Evolutionary conservation across 2,113 vertebrate species (phyloP).

Genomic region (Apistogramma diplotaenia): DNA sequence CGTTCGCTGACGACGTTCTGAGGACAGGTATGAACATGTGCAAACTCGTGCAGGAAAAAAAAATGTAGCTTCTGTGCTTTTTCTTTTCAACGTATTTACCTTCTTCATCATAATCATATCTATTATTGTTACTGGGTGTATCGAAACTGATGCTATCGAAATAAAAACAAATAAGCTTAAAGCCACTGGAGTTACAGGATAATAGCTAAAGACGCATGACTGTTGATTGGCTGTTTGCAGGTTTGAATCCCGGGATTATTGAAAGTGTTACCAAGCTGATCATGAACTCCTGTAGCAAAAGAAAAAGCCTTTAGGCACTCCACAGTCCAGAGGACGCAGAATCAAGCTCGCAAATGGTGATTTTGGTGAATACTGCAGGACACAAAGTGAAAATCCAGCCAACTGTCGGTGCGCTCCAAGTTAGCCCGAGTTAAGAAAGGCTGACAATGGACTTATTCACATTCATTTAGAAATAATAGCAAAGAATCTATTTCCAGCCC

Average conservation of each 20-base stretch:
- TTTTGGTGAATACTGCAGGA: too few species aligned
- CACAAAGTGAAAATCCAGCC: too few species aligned
- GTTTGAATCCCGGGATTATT: background rate
- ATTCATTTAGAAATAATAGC: background rate
- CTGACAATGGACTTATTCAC: background rate
- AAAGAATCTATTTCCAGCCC: background rate
- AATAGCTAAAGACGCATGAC: background rate
- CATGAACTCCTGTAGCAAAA: too few species aligned
- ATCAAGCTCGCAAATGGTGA: too few species aligned
- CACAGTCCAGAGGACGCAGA: too few species aligned
- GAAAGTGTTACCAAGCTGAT: too few species aligned
- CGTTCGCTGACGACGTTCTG: slow-evolving; percentile 17
- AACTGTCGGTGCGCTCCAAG: too few species aligned
- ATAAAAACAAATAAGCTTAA: background rate
- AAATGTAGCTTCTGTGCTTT: background rate
- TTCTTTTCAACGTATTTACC: background rate
- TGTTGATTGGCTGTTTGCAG: background rate
- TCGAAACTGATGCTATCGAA: slow-evolving; percentile 20
- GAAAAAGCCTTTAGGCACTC: background rate
- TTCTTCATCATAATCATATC: background rate
- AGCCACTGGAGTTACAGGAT: background rate
- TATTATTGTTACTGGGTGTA: slow-evolving; percentile 22
- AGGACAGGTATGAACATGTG: slow-evolving; percentile 61
- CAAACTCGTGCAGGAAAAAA: background rate
- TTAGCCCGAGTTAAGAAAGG: background rate